Evolutionary conservation across 2,888 invertebrate genomes (phyloP).

Genomic region (Cheilosia scutellata): DNA sequence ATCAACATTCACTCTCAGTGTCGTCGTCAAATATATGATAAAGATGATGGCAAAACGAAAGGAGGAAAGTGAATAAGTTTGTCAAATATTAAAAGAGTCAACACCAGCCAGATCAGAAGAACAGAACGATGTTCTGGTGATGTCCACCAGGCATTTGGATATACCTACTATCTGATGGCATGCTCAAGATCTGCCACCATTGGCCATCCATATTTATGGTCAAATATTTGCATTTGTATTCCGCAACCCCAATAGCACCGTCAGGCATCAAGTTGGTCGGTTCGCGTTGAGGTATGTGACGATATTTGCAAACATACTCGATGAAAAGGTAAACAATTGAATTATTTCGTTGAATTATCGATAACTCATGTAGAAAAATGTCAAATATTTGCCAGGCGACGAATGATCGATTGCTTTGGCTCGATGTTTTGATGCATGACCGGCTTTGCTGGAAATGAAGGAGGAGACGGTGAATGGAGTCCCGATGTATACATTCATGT

Average conservation of each 20-base stretch:
- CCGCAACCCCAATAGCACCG: neutral
- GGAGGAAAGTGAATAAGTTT: conserved; percentile 47
- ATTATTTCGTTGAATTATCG: conserved; percentile 76
- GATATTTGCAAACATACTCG: conserved; percentile 61
- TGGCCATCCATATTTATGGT: conserved; percentile 59
- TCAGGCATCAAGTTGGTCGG: neutral
- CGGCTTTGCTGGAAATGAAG: conserved; percentile 22
- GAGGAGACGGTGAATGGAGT: conserved; percentile 48
- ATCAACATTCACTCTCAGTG: conserved; percentile 47
- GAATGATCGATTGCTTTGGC: conserved; percentile 69
- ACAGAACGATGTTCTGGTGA: conserved; percentile 13
- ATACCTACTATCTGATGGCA: neutral
- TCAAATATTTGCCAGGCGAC: conserved; percentile 72
- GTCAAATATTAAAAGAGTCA: conserved; percentile 59
- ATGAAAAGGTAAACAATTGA: conserved; percentile 71
- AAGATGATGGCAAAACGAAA: conserved; percentile 31
- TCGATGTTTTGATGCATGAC: conserved; percentile 72
- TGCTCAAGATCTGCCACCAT: conserved; percentile 62
- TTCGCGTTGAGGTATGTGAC: conserved; percentile 25
- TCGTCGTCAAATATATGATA: conserved; percentile 38
- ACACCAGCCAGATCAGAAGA: conserved; percentile 26
- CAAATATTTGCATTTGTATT: conserved; percentile 70
- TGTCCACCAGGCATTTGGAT: conserved; percentile 3
- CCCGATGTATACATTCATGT: conserved; percentile 12
- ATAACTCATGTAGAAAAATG: conserved; percentile 76